Percentiles rank a stretch among this genome's conserved stretches.
These are phyloP conservation scores for Drosophila stalkeri DNA, from an alignment of 2,888 invertebrate genomes.

Conservation along the genomic window DNA sequence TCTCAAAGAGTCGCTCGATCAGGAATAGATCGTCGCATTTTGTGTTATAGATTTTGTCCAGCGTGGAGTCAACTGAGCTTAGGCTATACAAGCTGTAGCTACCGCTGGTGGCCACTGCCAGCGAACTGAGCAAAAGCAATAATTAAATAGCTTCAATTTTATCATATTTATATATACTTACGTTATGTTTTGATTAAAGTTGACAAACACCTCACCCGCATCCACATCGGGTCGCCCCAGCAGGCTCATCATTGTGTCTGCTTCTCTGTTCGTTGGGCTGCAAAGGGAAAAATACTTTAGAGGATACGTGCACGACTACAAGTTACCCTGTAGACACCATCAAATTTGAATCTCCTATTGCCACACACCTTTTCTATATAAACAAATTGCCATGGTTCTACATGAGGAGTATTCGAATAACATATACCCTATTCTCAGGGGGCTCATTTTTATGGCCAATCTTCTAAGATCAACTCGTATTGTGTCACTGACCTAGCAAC, in stretches of 20 bases:
- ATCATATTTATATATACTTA: conserved; percentile 87
- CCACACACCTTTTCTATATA: neutral
- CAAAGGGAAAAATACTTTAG: neutral
- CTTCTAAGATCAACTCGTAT: neutral
- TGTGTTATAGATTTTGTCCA: conserved; percentile 96
- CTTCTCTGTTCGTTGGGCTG: conserved; percentile 33
- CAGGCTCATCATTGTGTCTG: conserved; percentile 80
- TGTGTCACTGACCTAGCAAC: neutral
- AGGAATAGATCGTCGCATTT: conserved; percentile 94
- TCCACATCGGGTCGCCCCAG: conserved; percentile 85
- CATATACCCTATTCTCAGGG: neutral
- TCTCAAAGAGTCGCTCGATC: conserved; percentile 98
- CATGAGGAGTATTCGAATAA: neutral
- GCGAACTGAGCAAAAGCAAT: conserved; percentile 86
- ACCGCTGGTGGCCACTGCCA: conserved; percentile 95
- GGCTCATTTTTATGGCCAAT: neutral
- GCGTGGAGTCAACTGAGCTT: conserved; percentile 90
- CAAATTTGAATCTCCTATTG: neutral
- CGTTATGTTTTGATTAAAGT: conserved; percentile 99
- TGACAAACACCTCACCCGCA: conserved; percentile 95
- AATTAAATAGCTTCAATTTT: neutral
- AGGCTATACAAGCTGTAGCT: conserved; percentile 96
- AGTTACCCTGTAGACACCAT: neutral
- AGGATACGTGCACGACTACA: neutral
- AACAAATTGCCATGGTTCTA: too few species aligned